These are phyloP conservation scores for Axis porcinus DNA, from an alignment of 2,113 vertebrate species.

Conservation along the genomic window DNA sequence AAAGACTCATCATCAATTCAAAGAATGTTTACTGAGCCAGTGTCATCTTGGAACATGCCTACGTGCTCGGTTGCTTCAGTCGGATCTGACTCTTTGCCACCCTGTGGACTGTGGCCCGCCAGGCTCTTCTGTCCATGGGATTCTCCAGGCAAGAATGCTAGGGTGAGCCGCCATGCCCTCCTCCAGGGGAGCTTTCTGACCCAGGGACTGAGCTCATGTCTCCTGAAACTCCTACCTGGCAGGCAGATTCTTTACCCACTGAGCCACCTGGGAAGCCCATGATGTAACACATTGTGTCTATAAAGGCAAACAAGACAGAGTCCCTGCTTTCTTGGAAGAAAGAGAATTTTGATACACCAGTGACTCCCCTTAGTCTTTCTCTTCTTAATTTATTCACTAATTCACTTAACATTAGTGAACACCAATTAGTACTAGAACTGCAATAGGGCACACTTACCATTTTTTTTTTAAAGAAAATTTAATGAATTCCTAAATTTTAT, in stretches of 20 bases:
- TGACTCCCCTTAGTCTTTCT: too few species aligned
- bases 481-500: background rate
- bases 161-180: background rate
- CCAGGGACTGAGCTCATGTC: background rate
- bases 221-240: background rate
- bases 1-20: background rate
- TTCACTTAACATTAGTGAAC: background rate
- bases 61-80: background rate
- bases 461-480: background rate
- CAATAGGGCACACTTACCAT: background rate
- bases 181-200: background rate
- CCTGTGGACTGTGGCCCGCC: background rate
- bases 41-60: background rate
- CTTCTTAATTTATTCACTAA: background rate
- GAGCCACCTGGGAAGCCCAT: background rate
- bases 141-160: background rate
- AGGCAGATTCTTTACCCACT: background rate
- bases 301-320: background rate
- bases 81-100: background rate
- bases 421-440: background rate
- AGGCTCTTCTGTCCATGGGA: background rate
- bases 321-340: background rate
- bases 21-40: background rate
- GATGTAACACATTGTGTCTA: background rate
- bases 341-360: too few species aligned